phyloP scores from a whole-genome alignment of 1,140 invertebrate species.

The Saccostrea cuccullata region DNA sequence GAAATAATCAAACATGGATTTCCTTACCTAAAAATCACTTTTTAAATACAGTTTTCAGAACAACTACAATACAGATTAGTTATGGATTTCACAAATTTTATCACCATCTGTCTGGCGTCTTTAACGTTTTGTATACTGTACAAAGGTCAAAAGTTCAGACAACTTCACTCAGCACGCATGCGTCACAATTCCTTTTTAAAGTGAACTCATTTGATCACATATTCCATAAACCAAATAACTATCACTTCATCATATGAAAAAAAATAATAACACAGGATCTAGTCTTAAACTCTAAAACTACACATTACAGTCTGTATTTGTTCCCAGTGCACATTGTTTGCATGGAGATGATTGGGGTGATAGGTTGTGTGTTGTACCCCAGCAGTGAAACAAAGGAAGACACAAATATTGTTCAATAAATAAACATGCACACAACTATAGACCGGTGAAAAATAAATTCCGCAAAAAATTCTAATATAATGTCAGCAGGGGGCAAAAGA shows the following conservation, averaged over 20 bases:
- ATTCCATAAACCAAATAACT: background rate
- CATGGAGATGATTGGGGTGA: background rate
- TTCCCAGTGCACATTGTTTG: constrained; percentile 12
- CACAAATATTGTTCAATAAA: constrained; percentile 26
- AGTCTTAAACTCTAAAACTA: constrained; percentile 8
- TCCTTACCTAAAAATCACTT: constrained; percentile 33
- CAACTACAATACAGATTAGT: constrained; percentile 23
- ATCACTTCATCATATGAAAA: background rate
- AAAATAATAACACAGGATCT: background rate
- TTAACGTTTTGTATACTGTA: background rate
- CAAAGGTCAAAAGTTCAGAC: constrained; percentile 26
- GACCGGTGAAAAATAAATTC: background rate
- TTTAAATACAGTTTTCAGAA: constrained; percentile 31
- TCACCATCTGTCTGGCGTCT: constrained; percentile 14
- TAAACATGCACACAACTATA: constrained; percentile 15
- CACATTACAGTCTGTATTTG: background rate
- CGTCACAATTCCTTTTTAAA: constrained; percentile 1
- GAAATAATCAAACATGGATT: constrained; percentile 28
- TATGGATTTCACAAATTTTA: constrained; percentile 34
- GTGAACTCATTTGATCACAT: background rate
- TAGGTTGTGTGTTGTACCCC: background rate
- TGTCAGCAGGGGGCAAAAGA: background rate
- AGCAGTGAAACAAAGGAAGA: constrained; percentile 34
- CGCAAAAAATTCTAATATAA: background rate
- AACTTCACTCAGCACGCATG: constrained; percentile 27